Evolutionary conservation across 2,797 vertebrate genomes (phyloP), one percentile per base, ranked within the genome.

Genomic region (Lacerta agilis): DNA sequence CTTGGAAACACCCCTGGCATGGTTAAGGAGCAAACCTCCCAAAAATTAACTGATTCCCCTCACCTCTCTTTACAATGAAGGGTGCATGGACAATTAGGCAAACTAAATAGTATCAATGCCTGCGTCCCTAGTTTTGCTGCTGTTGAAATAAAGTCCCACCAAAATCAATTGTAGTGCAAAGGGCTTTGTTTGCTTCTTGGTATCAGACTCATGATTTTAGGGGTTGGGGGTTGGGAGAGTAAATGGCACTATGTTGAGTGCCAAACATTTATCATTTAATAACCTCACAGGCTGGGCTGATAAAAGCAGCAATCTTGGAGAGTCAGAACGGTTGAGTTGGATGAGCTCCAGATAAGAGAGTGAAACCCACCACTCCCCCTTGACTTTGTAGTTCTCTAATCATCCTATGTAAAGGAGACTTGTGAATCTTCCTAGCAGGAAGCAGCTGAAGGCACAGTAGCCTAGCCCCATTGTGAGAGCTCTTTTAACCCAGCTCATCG

Each of bases 371-470:
- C 41, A 15, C 20, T 0, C 0, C 9, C 9, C 80, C 2, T 81
- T 20, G 75, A 82, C 88, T 89, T 73, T n/a, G 27, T 83, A 92
- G 91, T 88, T 94, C 91, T 77, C 91, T 90, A 91, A 92, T 86
- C 84, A 75, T 15, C 41, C 41, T 36, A 0, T 81, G 64, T 23
- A 20, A 86, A 90, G 85, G 84, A 69, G 73, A 77, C 77, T 20
- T 58, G 88, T 23, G 92, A 92, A 92, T 86, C 83, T 79, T 82
- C 83, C 66, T 25, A 82, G 64, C 89, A 91, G 94, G 93, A 94
- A 91, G 82, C 89, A 69, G 85, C 91, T 92, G 88, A 66, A 49
- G 91, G 94, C 92, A 87, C 94, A 94, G 96, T 95, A 96, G 94
- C 95, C 87, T 88, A 79, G 72, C 61, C 86, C 29, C 75, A 72